Base-by-base conservation (phyloP, 2,113 vertebrate species). In the Malurus alboscapulatus region DNA sequence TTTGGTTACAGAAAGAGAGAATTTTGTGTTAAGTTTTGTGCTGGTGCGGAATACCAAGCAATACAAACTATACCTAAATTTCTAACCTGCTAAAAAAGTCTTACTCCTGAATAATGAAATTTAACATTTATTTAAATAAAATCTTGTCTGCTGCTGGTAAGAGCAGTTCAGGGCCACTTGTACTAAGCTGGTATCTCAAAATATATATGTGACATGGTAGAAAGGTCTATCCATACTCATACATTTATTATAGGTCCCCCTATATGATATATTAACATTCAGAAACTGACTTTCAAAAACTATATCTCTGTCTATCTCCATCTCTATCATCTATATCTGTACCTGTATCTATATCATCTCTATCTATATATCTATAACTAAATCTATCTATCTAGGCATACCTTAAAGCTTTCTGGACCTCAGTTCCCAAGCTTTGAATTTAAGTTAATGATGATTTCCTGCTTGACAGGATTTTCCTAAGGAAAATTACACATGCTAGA, bases 201-300 rank as follows among this genome's bases (percentile, higher is more conserved):
- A 53, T 72, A 12, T 10, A 26, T 11, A 8, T 59, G 26, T 38
- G 48, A 42, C 24, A 29, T 5, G 30, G 34, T 18, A 71, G 16
- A 53, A 88, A 74, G 18, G 6, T 4, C 17, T 57, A 14, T 59
- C 24, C 27, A 19, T 20, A 38, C 19, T 36, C 36, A 61, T 42
- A n/a, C 5, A 55, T 27, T 29, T 32, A 10, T 18, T 36, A 27
- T 38, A 55, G 82, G 2, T 2, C 12, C 2, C 5, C 3, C 2
- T 20, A 20, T 47, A 68, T 72, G 8, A 29, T 59, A 34, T 22
- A 22, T 32, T 42, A 68, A 1, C 11, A 38, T 72, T 63, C 15
- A 50, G 3, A 42, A 17, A 59, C 22, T 45, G 25, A 45, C 9
- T 63, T 86, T 63, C 19, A 26, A 22, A 17, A 75, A 2, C 6